A percentile compares a stretch with the other conserved stretches of the same genome.
Evolutionary conservation across 2,888 invertebrate genomes (phyloP).

Genomic region (Pogonocherus hispidulus): DNA sequence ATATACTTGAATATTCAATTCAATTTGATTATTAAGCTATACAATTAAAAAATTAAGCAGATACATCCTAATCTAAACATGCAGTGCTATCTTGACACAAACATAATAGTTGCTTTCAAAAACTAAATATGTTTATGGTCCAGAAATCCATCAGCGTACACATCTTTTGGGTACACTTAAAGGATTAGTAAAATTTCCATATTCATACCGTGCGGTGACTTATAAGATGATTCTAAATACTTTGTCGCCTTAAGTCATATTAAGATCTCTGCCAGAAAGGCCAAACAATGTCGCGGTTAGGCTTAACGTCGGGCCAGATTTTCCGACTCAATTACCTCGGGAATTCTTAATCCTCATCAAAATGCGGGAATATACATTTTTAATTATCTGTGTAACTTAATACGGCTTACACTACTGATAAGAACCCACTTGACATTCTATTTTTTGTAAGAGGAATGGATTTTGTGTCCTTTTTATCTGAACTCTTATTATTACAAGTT

Average conservation of each 20-base stretch:
- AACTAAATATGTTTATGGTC: conserved; percentile 9
- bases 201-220: conserved; percentile 22
- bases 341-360: conserved; percentile 47
- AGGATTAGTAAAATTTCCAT: conserved; percentile 30
- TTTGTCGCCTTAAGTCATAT: conserved; percentile 35
- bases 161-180: conserved; percentile 18
- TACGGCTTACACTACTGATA: conserved; percentile 20
- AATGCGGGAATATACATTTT: conserved; percentile 31
- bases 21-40: too few relatives aligned
- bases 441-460: not conserved
- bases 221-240: conserved; percentile 32
- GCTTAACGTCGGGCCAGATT: conserved; percentile 49
- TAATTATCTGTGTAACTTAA: conserved; percentile 31
- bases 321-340: conserved; percentile 42
- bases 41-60: too few relatives aligned
- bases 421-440: not conserved
- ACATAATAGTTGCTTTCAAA: conserved; percentile 11
- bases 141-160: conserved; percentile 8
- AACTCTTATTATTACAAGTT: not conserved
- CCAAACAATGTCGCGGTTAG: conserved; percentile 42
- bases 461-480: not conserved
- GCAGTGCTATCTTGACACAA: not conserved
- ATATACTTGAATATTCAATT: too few relatives aligned
- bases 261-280: conserved; percentile 20
- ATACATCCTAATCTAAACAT: not conserved